Evolutionary conservation across 2,888 invertebrate species (phyloP).

Genomic region (Corbicula japonica): DNA sequence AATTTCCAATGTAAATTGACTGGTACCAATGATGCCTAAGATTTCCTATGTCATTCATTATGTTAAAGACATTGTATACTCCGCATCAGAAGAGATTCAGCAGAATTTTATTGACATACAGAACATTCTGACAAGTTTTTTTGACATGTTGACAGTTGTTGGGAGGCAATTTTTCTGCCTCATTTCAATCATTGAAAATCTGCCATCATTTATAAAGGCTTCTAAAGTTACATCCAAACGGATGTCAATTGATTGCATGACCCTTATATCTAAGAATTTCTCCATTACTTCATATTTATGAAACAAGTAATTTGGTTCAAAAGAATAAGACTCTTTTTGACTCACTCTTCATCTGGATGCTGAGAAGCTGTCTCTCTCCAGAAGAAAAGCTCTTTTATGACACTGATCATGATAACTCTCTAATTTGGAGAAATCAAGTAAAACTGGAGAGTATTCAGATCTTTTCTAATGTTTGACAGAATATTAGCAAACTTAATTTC

Average conservation of each 20-base stretch:
- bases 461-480: too few relatives aligned
- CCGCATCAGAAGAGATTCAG: too few relatives aligned
- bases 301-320: not conserved
- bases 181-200: constrained; percentile 13
- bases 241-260: constrained; percentile 29
- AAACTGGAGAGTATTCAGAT: too few relatives aligned
- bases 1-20: too few relatives aligned
- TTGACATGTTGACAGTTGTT: constrained; percentile 21
- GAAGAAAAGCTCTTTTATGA: constrained; percentile 19
- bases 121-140: constrained; percentile 23
- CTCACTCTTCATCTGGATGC: constrained; percentile 18
- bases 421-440: too few relatives aligned
- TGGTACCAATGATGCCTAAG: too few relatives aligned
- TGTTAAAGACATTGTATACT: too few relatives aligned
- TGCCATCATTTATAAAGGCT: constrained; percentile 16
- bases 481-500: too few relatives aligned
- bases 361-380: constrained; percentile 21
- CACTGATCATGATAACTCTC: constrained; percentile 29
- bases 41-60: too few relatives aligned
- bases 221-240: constrained; percentile 22
- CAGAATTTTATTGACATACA: too few relatives aligned
- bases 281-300: not conserved
- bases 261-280: constrained; percentile 2
- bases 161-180: constrained; percentile 21
- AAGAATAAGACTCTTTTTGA: constrained; percentile 21